A percentile compares a stretch with the other conserved stretches of the same genome.
phyloP scores from a whole-genome alignment of 1,140 invertebrate genomes.

The Pseudachorutes palmiensis region DNA sequence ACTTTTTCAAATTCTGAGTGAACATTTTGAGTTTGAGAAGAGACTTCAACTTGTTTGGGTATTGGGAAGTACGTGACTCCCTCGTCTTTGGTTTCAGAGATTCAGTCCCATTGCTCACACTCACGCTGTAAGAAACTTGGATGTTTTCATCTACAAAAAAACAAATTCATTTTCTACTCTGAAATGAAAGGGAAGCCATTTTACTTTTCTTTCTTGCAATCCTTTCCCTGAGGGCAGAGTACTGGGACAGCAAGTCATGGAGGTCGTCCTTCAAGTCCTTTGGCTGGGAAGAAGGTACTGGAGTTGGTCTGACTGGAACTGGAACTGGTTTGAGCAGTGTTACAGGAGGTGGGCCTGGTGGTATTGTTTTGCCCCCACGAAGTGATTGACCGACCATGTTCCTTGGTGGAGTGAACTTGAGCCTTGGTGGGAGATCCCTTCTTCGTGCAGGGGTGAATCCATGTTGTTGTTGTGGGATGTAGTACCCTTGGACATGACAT shows the following conservation, averaged over 20 bases:
- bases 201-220: constrained; percentile 35
- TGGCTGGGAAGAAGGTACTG: constrained; percentile 9
- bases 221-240: constrained; percentile 32
- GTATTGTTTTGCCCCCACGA: constrained; percentile 13
- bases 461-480: constrained; percentile 28
- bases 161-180: neutral
- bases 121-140: constrained; percentile 13
- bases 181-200: neutral
- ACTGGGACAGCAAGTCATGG: constrained; percentile 30
- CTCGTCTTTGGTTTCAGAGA: constrained; percentile 21
- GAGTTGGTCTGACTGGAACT: neutral
- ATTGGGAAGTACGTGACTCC: constrained; percentile 16
- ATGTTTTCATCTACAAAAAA: constrained; percentile 14
- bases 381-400: constrained; percentile 41
- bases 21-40: constrained; percentile 4
- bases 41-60: constrained; percentile 6
- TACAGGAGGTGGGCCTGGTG: constrained; percentile 7
- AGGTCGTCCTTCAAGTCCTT: constrained; percentile 31
- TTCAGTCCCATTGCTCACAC: constrained; percentile 11
- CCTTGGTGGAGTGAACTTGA: constrained; percentile 55
- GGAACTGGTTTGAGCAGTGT: neutral
- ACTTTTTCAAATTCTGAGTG: constrained; percentile 2
- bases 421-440: constrained; percentile 29
- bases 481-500: constrained; percentile 66
- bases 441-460: constrained; percentile 25